Base-by-base conservation (phyloP, 2,888 invertebrate species). In the Pseudeuparius sepicola region DNA sequence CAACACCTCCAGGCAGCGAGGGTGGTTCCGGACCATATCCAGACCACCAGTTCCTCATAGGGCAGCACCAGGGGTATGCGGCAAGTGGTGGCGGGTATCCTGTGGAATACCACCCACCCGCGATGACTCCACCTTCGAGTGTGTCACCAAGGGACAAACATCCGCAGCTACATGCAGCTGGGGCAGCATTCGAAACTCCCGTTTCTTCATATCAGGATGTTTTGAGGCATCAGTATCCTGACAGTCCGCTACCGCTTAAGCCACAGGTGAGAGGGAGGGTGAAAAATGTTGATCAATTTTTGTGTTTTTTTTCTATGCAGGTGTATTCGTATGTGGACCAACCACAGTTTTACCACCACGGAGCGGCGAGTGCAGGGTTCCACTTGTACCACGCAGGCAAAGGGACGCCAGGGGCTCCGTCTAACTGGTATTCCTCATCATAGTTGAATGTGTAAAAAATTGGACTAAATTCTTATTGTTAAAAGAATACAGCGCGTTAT, bases 111-210 rank as follows among this genome's bases (percentile, higher is more conserved):
- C 92, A 92, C 60, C n/a, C n/a, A n/a, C 83, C 88, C 24, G 88
- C 89, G 29, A 93, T 94, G 87, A 93, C 93, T 3, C 93, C 93
- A 33, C 94, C 94, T 32, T 89, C 90, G n/a, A 93, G 93, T 3
- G 93, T 93, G 2, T 93, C 93, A 4, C 93, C 94, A 0, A 72
- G 92, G 41, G 93, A 93, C 55, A 88, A 78, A 49, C 76, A 66
- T 59, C 83, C 75, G 50, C 78, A 77, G 49, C 61, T 66, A 38
- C 68, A 67, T 39, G n/a, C n/a, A n/a, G 68, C 61, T 54, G 71
- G 42, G 61, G 72, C 63, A 59, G 66, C 63, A 12, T 63, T 63
- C 38, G 66, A 60, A 46, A 64, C 58, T 39, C 59, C 55, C 51
- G 68, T 43, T 55, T 64, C 40, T 45, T n/a, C n/a, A n/a, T 63